Base-by-base conservation (phyloP, 2,113 vertebrate genomes). In the Puffinus mauretanicus region DNA sequence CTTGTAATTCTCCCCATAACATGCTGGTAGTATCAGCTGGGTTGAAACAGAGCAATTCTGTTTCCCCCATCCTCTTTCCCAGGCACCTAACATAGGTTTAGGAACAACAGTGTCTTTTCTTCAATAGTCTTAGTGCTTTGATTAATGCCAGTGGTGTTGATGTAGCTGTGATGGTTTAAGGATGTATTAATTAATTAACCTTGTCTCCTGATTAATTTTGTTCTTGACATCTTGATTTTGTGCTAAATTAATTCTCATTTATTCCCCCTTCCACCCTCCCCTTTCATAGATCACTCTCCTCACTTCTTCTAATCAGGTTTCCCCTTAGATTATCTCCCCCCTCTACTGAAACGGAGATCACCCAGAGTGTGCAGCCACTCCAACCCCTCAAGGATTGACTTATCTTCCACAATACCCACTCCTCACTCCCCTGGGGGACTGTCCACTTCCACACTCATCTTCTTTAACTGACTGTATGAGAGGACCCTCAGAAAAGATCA, bases 191-290 rank as follows among this genome's bases (percentile, higher is more conserved):
- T 95, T 95, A 95, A 97, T 96, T 96, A 97, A 93, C 89, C 90
- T 90, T 94, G 90, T 87, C 87, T 95, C 70, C 58, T 96, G 93
- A 95, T 96, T 94, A 96, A 96, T 90, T 96, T 93, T 70, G 46
- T 60, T 94, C 96, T 94, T 90, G 90, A 90, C 92, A 75, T 90
- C 90, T 96, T 95, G 94, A 96, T 96, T 97, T 95, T 92, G 79
- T 81, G 88, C 90, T 96, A 88, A 88, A 94, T 96, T 94, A 95
- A 85, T 93, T 93, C 79, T 95, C 96, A 66, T 95, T 96, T 96
- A 94, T 95, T 42, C 75, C 90, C 73, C 70, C 49, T 93, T 90
- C 82, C 12, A 15, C 81, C 55, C 94, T 81, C 61, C 77, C 78
- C 42, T 89, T 79, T 64, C 32, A 51, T 0, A 70, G 73, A 79